Percentiles rank a stretch among this genome's conserved stretches.
phyloP scores from a whole-genome alignment of 2,888 invertebrate genomes.

The Drosophila histrio region DNA sequence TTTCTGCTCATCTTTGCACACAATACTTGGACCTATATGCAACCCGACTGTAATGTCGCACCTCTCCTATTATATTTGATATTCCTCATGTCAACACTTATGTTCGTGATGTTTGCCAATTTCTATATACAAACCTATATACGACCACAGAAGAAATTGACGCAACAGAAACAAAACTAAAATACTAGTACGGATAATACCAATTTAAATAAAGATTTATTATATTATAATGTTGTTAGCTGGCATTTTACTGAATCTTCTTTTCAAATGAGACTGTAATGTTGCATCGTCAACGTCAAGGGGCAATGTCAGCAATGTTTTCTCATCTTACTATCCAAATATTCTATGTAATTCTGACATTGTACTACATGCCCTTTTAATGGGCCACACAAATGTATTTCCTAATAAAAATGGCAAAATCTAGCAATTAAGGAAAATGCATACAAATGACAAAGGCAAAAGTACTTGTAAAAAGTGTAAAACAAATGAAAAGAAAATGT shows the following conservation, averaged over 20 bases:
- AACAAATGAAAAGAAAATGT: conserved; percentile 19
- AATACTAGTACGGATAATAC: neutral
- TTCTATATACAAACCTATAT: conserved; percentile 43
- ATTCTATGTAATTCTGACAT: neutral
- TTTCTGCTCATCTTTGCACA: conserved; percentile 82
- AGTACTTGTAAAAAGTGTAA: conserved; percentile 5
- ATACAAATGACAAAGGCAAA: conserved; percentile 57
- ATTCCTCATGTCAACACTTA: conserved; percentile 16
- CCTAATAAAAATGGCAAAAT: conserved; percentile 48
- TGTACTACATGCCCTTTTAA: conserved; percentile 13
- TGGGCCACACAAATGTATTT: conserved; percentile 29
- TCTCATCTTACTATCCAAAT: neutral
- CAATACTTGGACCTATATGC: conserved; percentile 23
- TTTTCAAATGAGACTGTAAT: neutral
- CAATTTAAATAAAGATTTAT: neutral
- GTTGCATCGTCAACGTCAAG: neutral
- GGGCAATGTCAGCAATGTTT: neutral
- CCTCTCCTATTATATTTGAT: neutral
- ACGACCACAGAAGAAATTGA: neutral
- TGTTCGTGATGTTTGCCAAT: conserved; percentile 51
- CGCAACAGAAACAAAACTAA: neutral
- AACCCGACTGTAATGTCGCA: conserved; percentile 32
- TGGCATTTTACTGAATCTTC: neutral
- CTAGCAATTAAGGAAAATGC: conserved; percentile 63
- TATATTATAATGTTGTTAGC: neutral